These are phyloP conservation scores for Rhadinocentrus ornatus DNA, from an alignment of 2,797 vertebrate species.

Conservation along the genomic window DNA sequence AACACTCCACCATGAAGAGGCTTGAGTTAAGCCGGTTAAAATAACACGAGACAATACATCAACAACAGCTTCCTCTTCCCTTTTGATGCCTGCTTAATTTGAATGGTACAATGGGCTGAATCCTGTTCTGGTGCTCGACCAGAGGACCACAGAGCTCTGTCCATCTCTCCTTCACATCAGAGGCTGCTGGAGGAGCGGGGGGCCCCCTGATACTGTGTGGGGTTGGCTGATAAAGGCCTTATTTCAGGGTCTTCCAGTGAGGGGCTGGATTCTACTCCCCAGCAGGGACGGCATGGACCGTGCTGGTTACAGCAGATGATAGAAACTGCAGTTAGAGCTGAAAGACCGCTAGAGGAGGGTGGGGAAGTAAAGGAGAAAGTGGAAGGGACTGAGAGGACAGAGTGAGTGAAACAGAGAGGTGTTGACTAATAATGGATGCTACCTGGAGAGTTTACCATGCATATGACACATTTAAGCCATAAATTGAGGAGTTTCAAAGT, in stretches of 20 bases:
- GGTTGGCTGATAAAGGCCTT: constrained; percentile 87
- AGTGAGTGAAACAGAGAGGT: constrained; percentile 63
- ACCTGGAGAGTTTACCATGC: constrained; percentile 70
- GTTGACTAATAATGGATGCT: constrained; percentile 73
- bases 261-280: constrained; percentile 80
- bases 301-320: constrained; percentile 75
- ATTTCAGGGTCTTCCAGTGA: constrained; percentile 85
- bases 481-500: constrained; percentile 79
- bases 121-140: constrained; percentile 85
- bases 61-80: constrained; percentile 82
- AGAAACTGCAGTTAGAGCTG: constrained; percentile 72
- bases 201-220: constrained; percentile 85
- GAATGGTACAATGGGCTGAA: constrained; percentile 84
- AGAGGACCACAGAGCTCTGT: constrained; percentile 82
- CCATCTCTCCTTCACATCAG: constrained; percentile 86
- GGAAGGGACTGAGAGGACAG: constrained; percentile 60
- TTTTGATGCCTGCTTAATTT: constrained; percentile 87
- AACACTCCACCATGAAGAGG: constrained; percentile 85
- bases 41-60: constrained; percentile 83
- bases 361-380: constrained; percentile 63
- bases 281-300: constrained; percentile 73
- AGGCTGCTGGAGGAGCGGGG: constrained; percentile 80
- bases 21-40: constrained; percentile 86
- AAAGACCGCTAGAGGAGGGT: constrained; percentile 62
- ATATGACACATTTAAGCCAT: constrained; percentile 79